A percentile compares a stretch with the other conserved stretches of the same genome.
phyloP scores from a whole-genome alignment of 2,888 invertebrate genomes.

The Cantharis rufa region DNA sequence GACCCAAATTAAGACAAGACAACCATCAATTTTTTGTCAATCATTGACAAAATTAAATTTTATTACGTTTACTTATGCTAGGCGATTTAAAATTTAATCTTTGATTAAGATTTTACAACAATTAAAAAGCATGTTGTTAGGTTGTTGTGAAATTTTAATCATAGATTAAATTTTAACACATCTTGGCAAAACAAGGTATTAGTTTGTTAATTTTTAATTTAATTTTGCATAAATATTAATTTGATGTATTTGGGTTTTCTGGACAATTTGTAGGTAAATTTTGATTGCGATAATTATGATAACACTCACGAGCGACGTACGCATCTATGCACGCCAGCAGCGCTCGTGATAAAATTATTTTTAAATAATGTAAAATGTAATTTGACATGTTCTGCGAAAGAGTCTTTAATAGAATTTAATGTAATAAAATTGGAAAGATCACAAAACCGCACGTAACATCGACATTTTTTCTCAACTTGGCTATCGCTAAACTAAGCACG shows the following conservation, averaged over 20 bases:
- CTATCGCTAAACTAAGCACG: conserved; percentile 31
- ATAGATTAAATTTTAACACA: too few relatives aligned
- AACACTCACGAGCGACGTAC: not conserved
- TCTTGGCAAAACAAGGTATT: not conserved
- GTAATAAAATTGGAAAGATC: conserved; percentile 9
- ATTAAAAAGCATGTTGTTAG: too few relatives aligned
- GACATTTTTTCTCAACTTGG: conserved; percentile 9
- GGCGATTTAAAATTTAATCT: too few relatives aligned
- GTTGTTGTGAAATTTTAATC: too few relatives aligned
- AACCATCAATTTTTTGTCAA: too few relatives aligned
- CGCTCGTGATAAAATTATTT: not conserved
- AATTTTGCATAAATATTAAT: not conserved
- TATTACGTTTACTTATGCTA: not conserved
- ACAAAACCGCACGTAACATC: conserved; percentile 16
- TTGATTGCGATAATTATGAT: not conserved
- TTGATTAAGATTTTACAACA: too few relatives aligned
- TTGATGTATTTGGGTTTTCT: not conserved
- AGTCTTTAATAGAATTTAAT: not conserved
- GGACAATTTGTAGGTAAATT: not conserved
- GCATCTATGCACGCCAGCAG: not conserved
- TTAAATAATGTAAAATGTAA: not conserved
- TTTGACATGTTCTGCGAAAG: not conserved
- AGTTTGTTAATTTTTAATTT: not conserved
- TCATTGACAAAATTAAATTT: not conserved
- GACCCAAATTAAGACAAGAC: too few relatives aligned